Evolutionary conservation across 2,113 vertebrate species (phyloP).

Genomic region (Maccullochella peelii): DNA sequence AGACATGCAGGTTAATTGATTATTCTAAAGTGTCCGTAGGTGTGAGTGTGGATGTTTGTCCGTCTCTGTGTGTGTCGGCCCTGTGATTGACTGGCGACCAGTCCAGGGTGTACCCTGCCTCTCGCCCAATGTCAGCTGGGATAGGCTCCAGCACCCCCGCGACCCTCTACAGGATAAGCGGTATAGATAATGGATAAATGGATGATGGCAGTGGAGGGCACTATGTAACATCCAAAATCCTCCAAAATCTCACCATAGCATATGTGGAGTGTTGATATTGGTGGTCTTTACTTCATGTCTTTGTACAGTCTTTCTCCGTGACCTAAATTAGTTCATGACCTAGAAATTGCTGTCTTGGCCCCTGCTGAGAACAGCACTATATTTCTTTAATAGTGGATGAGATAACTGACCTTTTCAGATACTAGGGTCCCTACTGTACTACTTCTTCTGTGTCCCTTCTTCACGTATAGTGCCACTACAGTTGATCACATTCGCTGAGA

Average conservation of each 20-base stretch:
- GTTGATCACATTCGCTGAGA: neutral
- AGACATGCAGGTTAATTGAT: no score
- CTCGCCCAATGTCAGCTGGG: no score
- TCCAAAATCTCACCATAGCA: neutral
- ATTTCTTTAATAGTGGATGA: constrained; percentile 25
- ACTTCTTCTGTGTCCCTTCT: neutral
- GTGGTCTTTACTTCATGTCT: neutral
- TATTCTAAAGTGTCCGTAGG: no score
- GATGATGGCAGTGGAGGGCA: neutral
- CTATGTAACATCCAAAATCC: neutral
- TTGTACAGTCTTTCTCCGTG: neutral
- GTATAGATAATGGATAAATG: no score
- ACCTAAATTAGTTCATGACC: constrained; percentile 33
- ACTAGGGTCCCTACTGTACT: neutral
- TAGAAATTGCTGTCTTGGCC: constrained; percentile 3
- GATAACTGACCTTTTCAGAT: constrained; percentile 1
- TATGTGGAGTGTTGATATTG: neutral
- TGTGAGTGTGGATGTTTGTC: no score
- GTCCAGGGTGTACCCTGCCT: no score
- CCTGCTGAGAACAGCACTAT: neutral
- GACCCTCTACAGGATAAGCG: no score
- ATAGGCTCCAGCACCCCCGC: no score
- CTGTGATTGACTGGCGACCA: no score
- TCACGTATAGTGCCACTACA: neutral
- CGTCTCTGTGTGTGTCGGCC: no score